Evolutionary conservation across 2,888 invertebrate genomes (phyloP).

Genomic region (Ectropis crepuscularia): DNA sequence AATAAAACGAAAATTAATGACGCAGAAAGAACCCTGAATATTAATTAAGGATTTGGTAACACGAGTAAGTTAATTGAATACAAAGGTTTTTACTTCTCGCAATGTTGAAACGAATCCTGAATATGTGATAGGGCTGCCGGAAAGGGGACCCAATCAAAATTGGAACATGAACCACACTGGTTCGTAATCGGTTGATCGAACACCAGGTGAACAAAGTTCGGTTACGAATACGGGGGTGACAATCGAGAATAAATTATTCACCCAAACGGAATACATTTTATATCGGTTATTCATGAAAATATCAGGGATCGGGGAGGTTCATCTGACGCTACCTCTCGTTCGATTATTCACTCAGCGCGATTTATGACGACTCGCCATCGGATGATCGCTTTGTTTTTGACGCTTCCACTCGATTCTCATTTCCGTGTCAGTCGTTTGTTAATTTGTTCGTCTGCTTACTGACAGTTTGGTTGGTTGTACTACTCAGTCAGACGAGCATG

Average conservation of each 20-base stretch:
- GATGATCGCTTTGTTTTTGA: slow-evolving; percentile 49
- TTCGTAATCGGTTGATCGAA: slow-evolving; percentile 63
- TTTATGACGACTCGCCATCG: slow-evolving; percentile 55
- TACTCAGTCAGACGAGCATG: slow-evolving; percentile 17
- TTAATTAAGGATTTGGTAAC: slow-evolving; percentile 28
- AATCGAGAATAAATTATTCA: slow-evolving; percentile 77
- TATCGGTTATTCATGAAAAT: slow-evolving; percentile 74
- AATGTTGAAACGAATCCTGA: slow-evolving; percentile 36
- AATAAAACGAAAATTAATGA: slow-evolving; percentile 31
- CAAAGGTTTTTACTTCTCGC: slow-evolving; percentile 35
- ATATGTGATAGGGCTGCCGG: slow-evolving; percentile 37
- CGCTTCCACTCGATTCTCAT: slow-evolving; percentile 44
- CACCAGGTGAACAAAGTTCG: slow-evolving; percentile 62
- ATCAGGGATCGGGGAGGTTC: slow-evolving; percentile 59
- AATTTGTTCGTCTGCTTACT: slow-evolving; percentile 45
- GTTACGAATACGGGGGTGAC: slow-evolving; percentile 57
- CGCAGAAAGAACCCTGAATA: slow-evolving; percentile 26
- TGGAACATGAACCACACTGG: slow-evolving; percentile 45
- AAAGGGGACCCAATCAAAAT: slow-evolving; percentile 42
- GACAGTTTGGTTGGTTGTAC: slow-evolving; percentile 43
- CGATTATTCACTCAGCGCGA: slow-evolving; percentile 63
- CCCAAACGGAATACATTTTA: slow-evolving; percentile 66
- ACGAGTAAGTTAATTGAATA: slow-evolving; percentile 33
- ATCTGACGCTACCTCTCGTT: slow-evolving; percentile 55
- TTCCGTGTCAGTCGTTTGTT: slow-evolving; percentile 49